Conservation (phyloP, 2,797 vertebrate genomes). For the Liparis tanakae region DNA sequence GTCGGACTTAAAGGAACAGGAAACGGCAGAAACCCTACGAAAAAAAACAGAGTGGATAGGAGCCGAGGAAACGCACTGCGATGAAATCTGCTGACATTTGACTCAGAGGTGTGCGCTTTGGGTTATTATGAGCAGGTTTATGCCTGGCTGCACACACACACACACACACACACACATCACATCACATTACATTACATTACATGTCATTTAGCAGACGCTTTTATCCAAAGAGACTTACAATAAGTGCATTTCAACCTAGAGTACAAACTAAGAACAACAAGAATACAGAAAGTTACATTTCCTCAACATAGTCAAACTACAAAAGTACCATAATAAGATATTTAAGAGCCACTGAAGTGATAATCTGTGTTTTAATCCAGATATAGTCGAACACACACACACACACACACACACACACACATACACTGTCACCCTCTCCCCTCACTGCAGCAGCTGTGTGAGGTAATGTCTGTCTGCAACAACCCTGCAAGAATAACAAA, state of each 20-base stretch:
- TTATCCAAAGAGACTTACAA: too few relatives aligned
- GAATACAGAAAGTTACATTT: too few relatives aligned
- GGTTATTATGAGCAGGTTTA: conserved; percentile 57
- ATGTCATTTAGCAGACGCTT: too few relatives aligned
- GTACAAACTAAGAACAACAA: too few relatives aligned
- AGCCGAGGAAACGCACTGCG: not conserved
- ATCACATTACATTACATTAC: too few relatives aligned
- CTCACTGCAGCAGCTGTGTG: conserved; percentile 82
- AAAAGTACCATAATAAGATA: too few relatives aligned
- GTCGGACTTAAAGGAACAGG: not conserved
- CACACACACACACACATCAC: conserved; percentile 36
- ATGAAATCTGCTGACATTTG: conserved; percentile 52
- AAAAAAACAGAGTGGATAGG: not conserved
- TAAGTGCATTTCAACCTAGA: too few relatives aligned
- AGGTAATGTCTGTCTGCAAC: conserved; percentile 81
- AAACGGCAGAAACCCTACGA: not conserved
- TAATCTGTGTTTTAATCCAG: too few relatives aligned
- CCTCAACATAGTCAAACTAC: too few relatives aligned
- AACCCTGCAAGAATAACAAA: conserved; percentile 74
- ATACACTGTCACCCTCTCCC: conserved; percentile 63
- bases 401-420: conserved; percentile 35
- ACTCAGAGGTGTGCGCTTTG: conserved; percentile 47
- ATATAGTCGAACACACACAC: conserved; percentile 36
- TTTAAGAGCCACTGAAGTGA: too few relatives aligned
- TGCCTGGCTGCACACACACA: conserved; percentile 38